Percentiles rank a stretch among this genome's conserved stretches.
These are phyloP conservation scores for Sebastes alutus DNA, from an alignment of 2,797 vertebrate genomes.

Conservation along the genomic window DNA sequence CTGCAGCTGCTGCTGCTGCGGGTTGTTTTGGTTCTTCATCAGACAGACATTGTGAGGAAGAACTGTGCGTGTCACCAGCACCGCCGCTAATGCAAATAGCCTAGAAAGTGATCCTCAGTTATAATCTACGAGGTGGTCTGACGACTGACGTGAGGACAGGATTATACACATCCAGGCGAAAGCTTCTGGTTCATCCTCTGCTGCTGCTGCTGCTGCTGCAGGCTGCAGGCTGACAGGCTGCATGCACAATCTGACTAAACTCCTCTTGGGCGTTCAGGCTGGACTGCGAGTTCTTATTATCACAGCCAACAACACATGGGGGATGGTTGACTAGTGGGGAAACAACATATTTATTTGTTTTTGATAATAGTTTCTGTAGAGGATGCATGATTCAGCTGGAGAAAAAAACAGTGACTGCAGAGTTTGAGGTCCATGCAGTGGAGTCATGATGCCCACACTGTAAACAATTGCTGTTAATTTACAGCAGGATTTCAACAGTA, in stretches of 20 bases:
- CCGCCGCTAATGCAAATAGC: not conserved
- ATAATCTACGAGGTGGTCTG: constrained; percentile 47
- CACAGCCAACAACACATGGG: not conserved
- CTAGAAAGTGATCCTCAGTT: constrained; percentile 30
- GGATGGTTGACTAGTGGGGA: not conserved
- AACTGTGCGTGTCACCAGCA: not conserved
- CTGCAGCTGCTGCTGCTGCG: constrained; percentile 10
- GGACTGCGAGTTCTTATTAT: constrained; percentile 27
- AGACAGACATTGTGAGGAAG: not conserved
- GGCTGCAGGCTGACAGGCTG: constrained; percentile 5
- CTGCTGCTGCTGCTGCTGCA: not conserved
- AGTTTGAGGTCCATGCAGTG: not conserved
- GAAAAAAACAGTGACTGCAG: not conserved
- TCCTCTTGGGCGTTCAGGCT: constrained; percentile 33
- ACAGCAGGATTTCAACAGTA: too few species aligned
- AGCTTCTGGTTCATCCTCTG: constrained; percentile 63
- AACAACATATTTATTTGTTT: not conserved
- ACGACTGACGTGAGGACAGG: constrained; percentile 57
- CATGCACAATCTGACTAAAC: constrained; percentile 36
- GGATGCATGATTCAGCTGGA: not conserved
- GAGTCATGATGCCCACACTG: not conserved
- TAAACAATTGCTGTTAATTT: not conserved
- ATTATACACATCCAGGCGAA: constrained; percentile 61
- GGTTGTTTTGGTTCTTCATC: not conserved
- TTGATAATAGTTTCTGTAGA: not conserved